Conservation (phyloP, 2,797 vertebrate genomes). For the Acanthurus lineatus region DNA sequence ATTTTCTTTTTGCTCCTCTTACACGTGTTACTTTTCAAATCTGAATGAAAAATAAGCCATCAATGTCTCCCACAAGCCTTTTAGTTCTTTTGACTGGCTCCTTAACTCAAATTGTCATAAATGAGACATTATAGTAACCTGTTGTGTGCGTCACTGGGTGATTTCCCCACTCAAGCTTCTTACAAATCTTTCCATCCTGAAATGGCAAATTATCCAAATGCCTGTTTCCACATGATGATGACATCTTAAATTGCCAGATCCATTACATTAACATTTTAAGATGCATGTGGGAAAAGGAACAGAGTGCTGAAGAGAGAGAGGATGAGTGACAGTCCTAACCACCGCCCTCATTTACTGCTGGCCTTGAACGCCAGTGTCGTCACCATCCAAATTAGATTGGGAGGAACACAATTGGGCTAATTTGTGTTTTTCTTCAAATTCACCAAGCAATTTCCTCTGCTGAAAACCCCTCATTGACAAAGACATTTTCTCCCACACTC, state of each 20-base stretch:
- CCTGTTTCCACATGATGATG: constrained; percentile 35
- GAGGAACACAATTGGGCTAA: constrained; percentile 71
- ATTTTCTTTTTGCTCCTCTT: not conserved
- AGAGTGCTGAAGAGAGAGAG: not conserved
- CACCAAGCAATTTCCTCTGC: constrained; percentile 71
- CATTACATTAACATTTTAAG: constrained; percentile 51
- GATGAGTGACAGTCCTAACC: constrained; percentile 47
- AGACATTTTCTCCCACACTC: constrained; percentile 62
- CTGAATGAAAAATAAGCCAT: constrained; percentile 4
- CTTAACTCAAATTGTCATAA: not conserved
- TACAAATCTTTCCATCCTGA: constrained; percentile 7
- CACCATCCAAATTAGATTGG: constrained; percentile 72
- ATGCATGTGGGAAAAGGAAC: constrained; percentile 20
- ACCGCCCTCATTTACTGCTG: constrained; percentile 58
- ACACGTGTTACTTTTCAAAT: constrained; percentile 2
- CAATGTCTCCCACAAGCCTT: constrained; percentile 2
- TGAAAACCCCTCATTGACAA: constrained; percentile 69
- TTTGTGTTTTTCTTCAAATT: constrained; percentile 81
- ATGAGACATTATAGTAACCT: not conserved
- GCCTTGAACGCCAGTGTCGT: constrained; percentile 46
- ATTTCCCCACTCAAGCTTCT: constrained; percentile 1
- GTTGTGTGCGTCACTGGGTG: not conserved
- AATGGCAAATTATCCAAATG: constrained; percentile 19
- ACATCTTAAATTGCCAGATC: constrained; percentile 48
- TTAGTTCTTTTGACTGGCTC: constrained; percentile 3